Conservation (phyloP, 2,888 invertebrate species). For the Leucozona laternaria region DNA sequence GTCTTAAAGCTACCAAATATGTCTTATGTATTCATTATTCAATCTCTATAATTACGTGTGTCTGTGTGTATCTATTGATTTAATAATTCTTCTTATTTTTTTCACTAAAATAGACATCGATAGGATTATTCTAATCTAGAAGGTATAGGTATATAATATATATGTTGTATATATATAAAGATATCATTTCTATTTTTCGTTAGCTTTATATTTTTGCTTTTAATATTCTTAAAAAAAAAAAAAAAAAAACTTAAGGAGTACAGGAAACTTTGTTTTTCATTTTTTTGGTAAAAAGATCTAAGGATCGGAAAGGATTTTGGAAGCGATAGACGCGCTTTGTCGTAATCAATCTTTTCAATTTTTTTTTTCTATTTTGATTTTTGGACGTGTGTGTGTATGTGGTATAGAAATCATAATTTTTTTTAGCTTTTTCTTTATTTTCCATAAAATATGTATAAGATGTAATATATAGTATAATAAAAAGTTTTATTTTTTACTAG, state of each 20-base stretch:
- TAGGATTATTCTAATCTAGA: conserved; percentile 70
- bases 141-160: conserved; percentile 26
- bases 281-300: conserved; percentile 39
- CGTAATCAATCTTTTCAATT: conserved; percentile 34
- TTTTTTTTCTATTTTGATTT: conserved; percentile 41
- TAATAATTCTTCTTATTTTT: conserved; percentile 42
- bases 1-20: conserved; percentile 76
- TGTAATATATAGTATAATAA: conserved; percentile 59
- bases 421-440: conserved; percentile 30
- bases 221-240: conserved; percentile 31
- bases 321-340: conserved; percentile 57
- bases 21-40: conserved; percentile 71
- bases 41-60: conserved; percentile 53
- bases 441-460: conserved; percentile 60
- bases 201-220: conserved; percentile 33
- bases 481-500: conserved; percentile 57
- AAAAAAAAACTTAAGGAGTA: neutral
- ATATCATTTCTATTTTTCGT: conserved; percentile 43
- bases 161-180: conserved; percentile 4
- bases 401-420: conserved; percentile 56
- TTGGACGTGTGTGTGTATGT: conserved; percentile 66
- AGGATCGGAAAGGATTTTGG: conserved; percentile 70
- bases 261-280: conserved; percentile 18
- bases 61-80: conserved; percentile 50
- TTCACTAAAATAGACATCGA: conserved; percentile 74